Percentiles rank a stretch among this genome's conserved stretches.
Conservation (phyloP, 1,140 invertebrate species). For the Aphis gossypii region DNA sequence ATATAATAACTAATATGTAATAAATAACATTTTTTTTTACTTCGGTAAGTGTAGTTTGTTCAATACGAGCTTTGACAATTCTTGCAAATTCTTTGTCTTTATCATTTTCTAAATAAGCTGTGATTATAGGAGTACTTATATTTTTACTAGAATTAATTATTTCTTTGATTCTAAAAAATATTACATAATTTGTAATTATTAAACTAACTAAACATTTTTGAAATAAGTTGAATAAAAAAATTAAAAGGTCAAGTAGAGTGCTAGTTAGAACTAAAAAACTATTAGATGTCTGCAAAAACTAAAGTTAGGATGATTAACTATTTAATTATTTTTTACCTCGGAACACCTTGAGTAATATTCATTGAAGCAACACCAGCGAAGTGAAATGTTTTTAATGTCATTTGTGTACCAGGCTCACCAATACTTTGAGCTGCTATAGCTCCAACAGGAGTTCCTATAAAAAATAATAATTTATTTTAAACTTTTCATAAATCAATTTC, state of each 20-base stretch:
- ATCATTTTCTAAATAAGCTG: conserved; percentile 78
- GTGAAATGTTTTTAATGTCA: conserved; percentile 99
- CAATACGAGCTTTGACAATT: conserved; percentile 89
- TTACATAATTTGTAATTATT: background rate
- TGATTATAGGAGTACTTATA: conserved; percentile 97
- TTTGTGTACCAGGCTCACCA: conserved; percentile 98
- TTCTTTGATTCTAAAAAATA: conserved; percentile 83
- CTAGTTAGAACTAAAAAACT: background rate
- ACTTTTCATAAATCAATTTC: background rate
- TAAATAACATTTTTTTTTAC: conserved; percentile 23
- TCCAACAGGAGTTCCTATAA: conserved; percentile 87
- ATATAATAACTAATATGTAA: background rate
- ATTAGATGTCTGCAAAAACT: background rate
- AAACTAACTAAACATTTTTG: background rate
- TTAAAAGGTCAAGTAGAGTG: background rate
- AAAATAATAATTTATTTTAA: conserved; percentile 65
- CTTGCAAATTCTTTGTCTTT: conserved; percentile 84
- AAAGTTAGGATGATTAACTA: background rate
- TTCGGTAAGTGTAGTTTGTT: conserved; percentile 90
- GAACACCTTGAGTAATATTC: conserved; percentile 97
- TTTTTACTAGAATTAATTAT: conserved; percentile 96
- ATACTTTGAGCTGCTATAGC: conserved; percentile 98
- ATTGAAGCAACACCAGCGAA: conserved; percentile 99
- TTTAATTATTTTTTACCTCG: conserved; percentile 66
- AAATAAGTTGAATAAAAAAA: background rate